Percentiles rank a stretch among this genome's conserved stretches.
Conservation (phyloP, 2,113 vertebrate genomes). For the Nesogale talazaci region DNA sequence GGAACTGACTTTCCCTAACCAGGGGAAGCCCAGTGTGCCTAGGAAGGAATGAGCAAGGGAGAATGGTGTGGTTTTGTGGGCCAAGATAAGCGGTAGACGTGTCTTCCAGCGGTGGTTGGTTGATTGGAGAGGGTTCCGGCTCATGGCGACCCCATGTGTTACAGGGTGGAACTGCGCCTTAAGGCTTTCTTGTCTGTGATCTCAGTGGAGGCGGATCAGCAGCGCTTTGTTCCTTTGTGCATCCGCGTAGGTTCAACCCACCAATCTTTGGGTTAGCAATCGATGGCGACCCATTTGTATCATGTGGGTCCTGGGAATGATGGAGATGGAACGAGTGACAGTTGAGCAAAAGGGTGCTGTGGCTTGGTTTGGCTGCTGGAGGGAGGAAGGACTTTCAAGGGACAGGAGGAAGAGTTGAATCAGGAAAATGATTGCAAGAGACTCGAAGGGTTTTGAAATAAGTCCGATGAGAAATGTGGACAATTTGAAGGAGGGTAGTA, state of each 20-base stretch:
- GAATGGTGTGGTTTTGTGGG: background rate
- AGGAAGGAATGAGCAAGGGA: background rate
- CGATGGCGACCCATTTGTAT: background rate
- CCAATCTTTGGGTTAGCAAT: background rate
- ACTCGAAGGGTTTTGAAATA: background rate
- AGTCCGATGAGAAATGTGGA: background rate
- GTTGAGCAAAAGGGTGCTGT: background rate
- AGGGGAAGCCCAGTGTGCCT: no score
- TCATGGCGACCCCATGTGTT: background rate
- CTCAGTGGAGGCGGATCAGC: background rate
- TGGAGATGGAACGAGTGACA: background rate
- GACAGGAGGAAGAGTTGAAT: background rate
- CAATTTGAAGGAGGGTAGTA: background rate
- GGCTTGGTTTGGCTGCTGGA: background rate
- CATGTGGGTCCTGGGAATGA: background rate
- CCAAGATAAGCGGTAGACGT: background rate
- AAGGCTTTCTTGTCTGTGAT: background rate
- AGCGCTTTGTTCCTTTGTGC: background rate
- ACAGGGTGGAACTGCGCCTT: background rate
- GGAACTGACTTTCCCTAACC: background rate
- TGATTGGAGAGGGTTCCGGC: background rate
- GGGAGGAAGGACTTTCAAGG: conserved; percentile 10
- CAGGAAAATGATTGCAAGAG: background rate
- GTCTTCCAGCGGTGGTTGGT: background rate
- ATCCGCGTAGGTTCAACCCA: background rate